Conservation (phyloP, 2,888 invertebrate species). For the Eupithecia dodoneata region DNA sequence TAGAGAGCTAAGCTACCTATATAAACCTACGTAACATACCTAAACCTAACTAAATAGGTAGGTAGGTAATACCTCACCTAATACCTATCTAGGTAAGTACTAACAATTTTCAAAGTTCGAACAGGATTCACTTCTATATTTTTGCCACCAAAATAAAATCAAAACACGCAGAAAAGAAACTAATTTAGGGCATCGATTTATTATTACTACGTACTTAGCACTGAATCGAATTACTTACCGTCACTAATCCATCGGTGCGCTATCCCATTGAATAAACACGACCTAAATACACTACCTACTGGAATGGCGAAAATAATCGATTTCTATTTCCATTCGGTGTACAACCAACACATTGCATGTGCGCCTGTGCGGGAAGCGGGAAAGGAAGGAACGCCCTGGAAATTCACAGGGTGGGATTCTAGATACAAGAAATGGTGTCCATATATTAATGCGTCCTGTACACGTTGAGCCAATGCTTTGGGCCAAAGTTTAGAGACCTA, state of each 20-base stretch:
- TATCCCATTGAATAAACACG: constrained; percentile 37
- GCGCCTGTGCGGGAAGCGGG: constrained; percentile 69
- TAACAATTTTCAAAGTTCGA: background rate
- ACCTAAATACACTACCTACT: constrained; percentile 37
- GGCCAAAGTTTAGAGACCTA: no score
- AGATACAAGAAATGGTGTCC: constrained; percentile 8
- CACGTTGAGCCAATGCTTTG: no score
- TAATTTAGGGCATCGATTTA: background rate
- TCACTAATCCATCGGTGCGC: constrained; percentile 37
- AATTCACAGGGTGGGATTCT: constrained; percentile 57
- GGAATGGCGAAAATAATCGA: constrained; percentile 60
- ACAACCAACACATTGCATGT: constrained; percentile 67
- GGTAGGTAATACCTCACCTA: background rate
- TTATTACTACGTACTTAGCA: background rate
- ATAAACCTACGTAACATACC: no score
- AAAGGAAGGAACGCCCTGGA: constrained; percentile 62
- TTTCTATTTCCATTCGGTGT: constrained; percentile 68
- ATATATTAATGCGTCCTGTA: no score
- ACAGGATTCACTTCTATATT: background rate
- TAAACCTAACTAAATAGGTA: background rate
- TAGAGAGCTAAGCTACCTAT: no score
- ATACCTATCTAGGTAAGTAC: background rate
- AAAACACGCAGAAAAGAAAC: background rate
- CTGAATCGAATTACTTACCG: constrained; percentile 29
- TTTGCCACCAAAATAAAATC: background rate